A percentile compares a stretch with the other conserved stretches of the same genome.
phyloP scores from a whole-genome alignment of 2,113 vertebrate genomes.

The Tetraodon nigroviridis region DNA sequence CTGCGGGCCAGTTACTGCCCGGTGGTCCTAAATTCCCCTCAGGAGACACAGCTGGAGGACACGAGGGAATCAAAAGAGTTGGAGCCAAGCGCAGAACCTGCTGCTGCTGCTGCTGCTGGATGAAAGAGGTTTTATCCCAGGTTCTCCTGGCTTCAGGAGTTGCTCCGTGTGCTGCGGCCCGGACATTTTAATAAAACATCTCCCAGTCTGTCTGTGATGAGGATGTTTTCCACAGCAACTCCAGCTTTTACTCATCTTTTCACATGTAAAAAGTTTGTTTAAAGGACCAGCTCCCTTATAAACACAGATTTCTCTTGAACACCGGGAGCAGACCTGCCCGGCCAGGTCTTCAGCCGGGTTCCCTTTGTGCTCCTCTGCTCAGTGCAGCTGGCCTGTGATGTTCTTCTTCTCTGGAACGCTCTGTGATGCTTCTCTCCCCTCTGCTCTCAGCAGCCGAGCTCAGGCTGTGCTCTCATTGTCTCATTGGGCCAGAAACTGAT shows the following conservation, averaged over 20 bases:
- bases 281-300: no score
- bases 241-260: conserved; percentile 78
- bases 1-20: no score
- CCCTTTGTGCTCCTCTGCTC: conserved; percentile 25
- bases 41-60: no score
- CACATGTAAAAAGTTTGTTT: no score
- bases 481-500: conserved; percentile 3
- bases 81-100: no score
- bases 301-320: no score
- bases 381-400: background rate
- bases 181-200: conserved; percentile 42
- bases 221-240: conserved; percentile 75
- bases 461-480: conserved; percentile 14
- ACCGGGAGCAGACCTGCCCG: no score
- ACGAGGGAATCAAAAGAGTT: no score
- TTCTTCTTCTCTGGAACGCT: background rate
- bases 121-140: no score
- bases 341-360: conserved; percentile 58
- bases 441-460: conserved; percentile 21
- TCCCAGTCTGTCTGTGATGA: conserved; percentile 54
- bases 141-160: no score
- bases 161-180: conserved; percentile 67
- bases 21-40: no score
- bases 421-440: conserved; percentile 5
- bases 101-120: no score